These are phyloP conservation scores for Laticauda colubrina DNA, from an alignment of 2,113 vertebrate species.

Conservation along the genomic window DNA sequence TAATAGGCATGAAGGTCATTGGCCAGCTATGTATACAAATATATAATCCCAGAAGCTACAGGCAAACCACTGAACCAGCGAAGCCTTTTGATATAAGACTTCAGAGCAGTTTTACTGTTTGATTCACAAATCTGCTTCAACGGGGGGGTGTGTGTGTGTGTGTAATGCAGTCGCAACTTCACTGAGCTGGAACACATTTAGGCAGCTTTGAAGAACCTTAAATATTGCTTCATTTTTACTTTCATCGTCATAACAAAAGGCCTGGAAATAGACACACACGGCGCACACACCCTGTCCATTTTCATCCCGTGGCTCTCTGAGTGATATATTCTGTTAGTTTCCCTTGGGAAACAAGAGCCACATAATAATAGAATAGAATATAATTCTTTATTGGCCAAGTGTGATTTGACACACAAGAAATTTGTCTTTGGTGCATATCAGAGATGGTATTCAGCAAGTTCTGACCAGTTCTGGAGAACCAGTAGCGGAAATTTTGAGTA, in stretches of 20 bases:
- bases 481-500: too few relatives aligned
- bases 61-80: not conserved
- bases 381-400: too few relatives aligned
- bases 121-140: not conserved
- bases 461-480: too few relatives aligned
- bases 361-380: not conserved
- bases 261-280: not conserved
- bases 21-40: not conserved
- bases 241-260: not conserved
- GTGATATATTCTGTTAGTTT: not conserved
- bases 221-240: not conserved
- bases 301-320: not conserved
- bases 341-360: not conserved
- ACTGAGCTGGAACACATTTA: not conserved
- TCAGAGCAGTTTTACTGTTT: not conserved
- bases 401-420: too few relatives aligned
- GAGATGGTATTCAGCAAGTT: too few relatives aligned
- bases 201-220: not conserved
- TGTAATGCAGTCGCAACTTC: not conserved
- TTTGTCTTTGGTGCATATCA: too few relatives aligned
- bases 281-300: not conserved
- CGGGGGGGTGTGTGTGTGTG: too few relatives aligned
- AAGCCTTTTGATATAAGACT: not conserved
- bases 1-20: not conserved
- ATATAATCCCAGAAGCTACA: not conserved